Evolutionary conservation across 2,888 invertebrate genomes (phyloP).

Genomic region (Blomia tropicalis): DNA sequence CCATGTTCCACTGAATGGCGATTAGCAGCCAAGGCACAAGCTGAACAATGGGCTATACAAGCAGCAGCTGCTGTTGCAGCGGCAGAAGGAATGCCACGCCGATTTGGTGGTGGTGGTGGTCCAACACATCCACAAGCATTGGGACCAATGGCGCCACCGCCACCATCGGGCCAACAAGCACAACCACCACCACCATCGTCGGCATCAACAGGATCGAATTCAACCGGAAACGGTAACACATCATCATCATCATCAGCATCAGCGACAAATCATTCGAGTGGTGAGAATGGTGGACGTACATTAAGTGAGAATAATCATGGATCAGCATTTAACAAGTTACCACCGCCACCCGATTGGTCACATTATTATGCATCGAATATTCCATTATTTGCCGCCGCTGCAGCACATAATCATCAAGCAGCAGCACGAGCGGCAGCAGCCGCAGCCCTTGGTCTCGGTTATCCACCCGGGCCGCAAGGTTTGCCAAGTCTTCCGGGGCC

Average conservation of each 20-base stretch:
- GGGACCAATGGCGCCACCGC: neutral
- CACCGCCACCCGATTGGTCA: neutral
- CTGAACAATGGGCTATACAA: slow-evolving; percentile 20
- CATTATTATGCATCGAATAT: neutral
- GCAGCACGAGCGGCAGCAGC: neutral
- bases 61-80: slow-evolving; percentile 18
- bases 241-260: neutral
- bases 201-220: neutral
- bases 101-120: neutral
- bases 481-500: too few relatives aligned
- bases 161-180: too few relatives aligned
- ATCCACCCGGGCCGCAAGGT: neutral
- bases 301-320: too few relatives aligned
- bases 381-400: slow-evolving; percentile 5
- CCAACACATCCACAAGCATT: neutral
- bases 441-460: neutral
- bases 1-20: slow-evolving; percentile 20
- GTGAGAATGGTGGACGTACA: too few relatives aligned
- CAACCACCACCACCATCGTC: too few relatives aligned
- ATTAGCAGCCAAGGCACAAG: slow-evolving; percentile 14
- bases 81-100: neutral
- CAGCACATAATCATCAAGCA: neutral
- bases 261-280: neutral
- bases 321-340: too few relatives aligned
- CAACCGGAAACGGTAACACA: neutral